Percentiles rank a stretch among this genome's conserved stretches.
These are phyloP conservation scores for Eupsilia transversa DNA, from an alignment of 2,888 invertebrate species.

Conservation along the genomic window DNA sequence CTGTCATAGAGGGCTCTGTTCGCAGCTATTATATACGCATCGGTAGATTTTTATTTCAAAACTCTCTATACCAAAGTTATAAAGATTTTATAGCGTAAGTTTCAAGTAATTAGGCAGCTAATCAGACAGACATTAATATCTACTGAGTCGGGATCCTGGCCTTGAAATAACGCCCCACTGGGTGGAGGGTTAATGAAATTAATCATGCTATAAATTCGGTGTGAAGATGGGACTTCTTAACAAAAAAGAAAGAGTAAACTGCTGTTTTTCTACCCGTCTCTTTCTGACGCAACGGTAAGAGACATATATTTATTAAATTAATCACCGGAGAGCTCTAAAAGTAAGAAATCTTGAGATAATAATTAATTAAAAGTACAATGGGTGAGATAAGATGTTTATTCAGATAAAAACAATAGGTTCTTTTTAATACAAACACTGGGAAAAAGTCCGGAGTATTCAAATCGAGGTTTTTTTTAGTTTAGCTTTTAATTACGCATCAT, in stretches of 20 bases:
- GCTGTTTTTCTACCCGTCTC: not conserved
- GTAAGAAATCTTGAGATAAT: conserved; percentile 55
- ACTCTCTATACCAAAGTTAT: not conserved
- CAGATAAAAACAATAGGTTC: conserved; percentile 52
- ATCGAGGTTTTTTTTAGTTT: conserved; percentile 11
- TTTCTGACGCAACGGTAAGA: conserved; percentile 14
- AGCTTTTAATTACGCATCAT: conserved; percentile 30
- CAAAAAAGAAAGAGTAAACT: not conserved
- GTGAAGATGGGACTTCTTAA: not conserved
- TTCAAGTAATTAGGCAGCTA: conserved; percentile 29
- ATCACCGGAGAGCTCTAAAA: conserved; percentile 21
- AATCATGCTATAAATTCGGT: conserved; percentile 9
- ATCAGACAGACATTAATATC: conserved; percentile 19
- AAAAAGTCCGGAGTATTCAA: conserved; percentile 18
- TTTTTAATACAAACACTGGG: conserved; percentile 30
- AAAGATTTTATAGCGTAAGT: conserved; percentile 10
- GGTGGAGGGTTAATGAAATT: conserved; percentile 39
- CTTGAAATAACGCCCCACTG: conserved; percentile 12
- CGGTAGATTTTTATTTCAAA: not conserved
- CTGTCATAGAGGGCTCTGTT: conserved; percentile 74
- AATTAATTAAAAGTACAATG: conserved; percentile 63
- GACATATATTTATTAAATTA: conserved; percentile 23
- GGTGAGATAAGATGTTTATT: conserved; percentile 52
- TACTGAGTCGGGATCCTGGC: not conserved
- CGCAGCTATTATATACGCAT: conserved; percentile 7